Conservation (phyloP, 1,140 invertebrate species). For the Leptonema lineaticorne region DNA sequence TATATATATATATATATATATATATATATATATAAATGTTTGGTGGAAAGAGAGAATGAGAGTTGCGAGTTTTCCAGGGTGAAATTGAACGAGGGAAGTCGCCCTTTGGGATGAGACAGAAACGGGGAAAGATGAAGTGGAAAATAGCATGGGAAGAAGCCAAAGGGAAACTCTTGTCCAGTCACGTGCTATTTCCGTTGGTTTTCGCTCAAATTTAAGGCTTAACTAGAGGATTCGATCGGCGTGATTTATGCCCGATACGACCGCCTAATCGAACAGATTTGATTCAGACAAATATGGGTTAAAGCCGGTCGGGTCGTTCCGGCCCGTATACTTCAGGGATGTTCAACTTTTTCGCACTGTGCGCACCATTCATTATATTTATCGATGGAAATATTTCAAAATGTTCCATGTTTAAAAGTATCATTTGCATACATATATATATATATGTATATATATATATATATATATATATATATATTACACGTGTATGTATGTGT, state of each 20-base stretch:
- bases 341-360: neutral
- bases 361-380: neutral
- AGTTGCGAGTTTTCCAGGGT: too few relatives aligned
- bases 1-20: too few relatives aligned
- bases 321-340: neutral
- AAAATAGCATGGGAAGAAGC: too few relatives aligned
- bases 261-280: conserved; percentile 15
- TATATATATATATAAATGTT: too few relatives aligned
- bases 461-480: neutral
- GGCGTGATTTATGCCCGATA: conserved; percentile 13
- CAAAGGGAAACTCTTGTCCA: neutral
- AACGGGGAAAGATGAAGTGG: too few relatives aligned
- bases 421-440: neutral
- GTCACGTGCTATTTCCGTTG: neutral
- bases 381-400: neutral
- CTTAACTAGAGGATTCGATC: neutral
- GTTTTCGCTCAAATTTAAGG: conserved; percentile 1
- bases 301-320: neutral
- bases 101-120: too few relatives aligned
- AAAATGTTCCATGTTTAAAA: too few relatives aligned
- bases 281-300: conserved; percentile 16
- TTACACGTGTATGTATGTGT: too few relatives aligned
- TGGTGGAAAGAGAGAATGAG: too few relatives aligned
- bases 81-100: too few relatives aligned
- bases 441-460: neutral